Evolutionary conservation across 2,113 vertebrate species (phyloP).

Genomic region (Paracanthobrama guichenoti): DNA sequence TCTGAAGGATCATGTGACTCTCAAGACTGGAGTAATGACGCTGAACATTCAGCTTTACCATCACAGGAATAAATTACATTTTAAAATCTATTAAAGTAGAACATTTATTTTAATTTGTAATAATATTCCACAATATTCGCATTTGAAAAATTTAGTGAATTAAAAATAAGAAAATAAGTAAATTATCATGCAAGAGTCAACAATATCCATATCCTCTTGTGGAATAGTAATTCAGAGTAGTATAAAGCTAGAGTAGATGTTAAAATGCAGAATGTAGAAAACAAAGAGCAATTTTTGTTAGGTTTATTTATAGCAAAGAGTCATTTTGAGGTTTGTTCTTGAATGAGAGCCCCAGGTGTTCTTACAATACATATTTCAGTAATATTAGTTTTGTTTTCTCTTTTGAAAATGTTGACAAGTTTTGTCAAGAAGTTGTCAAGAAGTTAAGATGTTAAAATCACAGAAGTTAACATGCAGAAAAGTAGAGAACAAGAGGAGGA

Average conservation of each 20-base stretch:
- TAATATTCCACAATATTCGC: not conserved
- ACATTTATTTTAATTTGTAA: not conserved
- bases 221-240: not conserved
- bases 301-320: not conserved
- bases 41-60: not conserved
- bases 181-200: not conserved
- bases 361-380: not conserved
- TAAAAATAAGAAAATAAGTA: not conserved
- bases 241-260: not conserved
- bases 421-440: not conserved
- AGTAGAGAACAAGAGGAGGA: not conserved
- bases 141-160: not conserved
- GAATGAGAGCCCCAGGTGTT: constrained; percentile 23
- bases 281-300: not conserved
- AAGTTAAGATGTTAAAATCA: not conserved
- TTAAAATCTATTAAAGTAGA: not conserved
- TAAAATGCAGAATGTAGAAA: not conserved
- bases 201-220: not conserved
- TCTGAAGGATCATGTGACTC: not conserved
- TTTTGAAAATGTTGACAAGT: not conserved
- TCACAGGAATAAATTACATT: too few relatives aligned
- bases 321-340: not conserved
- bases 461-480: not conserved
- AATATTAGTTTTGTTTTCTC: not conserved
- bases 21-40: not conserved